phyloP scores from a whole-genome alignment of 2,888 invertebrate species.

The Clanis bilineata region DNA sequence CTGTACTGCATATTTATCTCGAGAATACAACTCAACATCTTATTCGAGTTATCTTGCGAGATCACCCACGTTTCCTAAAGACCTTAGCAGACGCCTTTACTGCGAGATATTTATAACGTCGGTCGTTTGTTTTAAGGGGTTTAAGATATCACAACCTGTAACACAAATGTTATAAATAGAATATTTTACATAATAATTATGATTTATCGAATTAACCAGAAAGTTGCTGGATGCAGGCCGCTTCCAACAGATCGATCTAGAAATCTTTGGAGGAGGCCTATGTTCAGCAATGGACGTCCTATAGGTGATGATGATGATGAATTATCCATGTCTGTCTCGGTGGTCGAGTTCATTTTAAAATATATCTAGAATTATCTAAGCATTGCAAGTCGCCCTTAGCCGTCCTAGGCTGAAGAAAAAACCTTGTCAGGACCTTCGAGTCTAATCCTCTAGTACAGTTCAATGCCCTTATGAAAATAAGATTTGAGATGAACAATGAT shows the following conservation, averaged over 20 bases:
- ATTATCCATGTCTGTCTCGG: too few species aligned
- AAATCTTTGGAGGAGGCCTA: too few species aligned
- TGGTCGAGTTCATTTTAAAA: too few species aligned
- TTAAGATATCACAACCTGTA: not conserved
- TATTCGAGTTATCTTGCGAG: constrained; percentile 4
- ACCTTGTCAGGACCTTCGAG: not conserved
- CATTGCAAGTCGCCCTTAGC: too few species aligned
- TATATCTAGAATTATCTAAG: too few species aligned
- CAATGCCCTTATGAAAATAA: not conserved
- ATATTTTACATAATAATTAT: not conserved
- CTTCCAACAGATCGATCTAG: too few species aligned
- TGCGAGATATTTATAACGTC: not conserved
- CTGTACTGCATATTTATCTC: not conserved
- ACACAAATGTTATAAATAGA: not conserved
- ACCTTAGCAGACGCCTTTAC: constrained; percentile 5
- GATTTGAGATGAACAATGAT: not conserved
- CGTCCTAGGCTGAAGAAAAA: too few species aligned
- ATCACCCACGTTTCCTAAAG: not conserved
- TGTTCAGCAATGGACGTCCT: too few species aligned
- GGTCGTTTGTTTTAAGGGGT: not conserved
- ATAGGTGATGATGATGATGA: too few species aligned
- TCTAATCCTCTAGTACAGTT: not conserved
- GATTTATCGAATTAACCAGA: not conserved
- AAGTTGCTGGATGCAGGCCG: too few species aligned
- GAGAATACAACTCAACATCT: not conserved